Conservation (phyloP, 1,140 invertebrate species). For the Solenopsis fugax region DNA sequence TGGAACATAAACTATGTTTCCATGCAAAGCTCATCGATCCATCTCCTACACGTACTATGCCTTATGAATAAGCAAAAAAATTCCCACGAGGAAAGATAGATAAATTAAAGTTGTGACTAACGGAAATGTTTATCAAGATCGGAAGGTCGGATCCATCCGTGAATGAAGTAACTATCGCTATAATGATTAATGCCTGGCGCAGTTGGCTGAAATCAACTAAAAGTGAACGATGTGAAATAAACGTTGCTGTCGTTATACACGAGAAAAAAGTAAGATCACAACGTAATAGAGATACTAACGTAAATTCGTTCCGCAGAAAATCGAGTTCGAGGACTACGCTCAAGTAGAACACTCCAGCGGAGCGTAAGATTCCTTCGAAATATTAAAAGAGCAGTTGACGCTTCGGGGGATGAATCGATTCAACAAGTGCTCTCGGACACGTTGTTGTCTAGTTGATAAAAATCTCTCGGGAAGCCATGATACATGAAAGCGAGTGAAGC, state of each 20-base stretch:
- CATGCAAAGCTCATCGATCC: conserved; percentile 20
- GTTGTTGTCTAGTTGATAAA: background rate
- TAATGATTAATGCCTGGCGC: conserved; percentile 18
- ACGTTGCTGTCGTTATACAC: background rate
- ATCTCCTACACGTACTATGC: background rate
- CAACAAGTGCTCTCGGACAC: conserved; percentile 34
- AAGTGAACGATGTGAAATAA: conserved; percentile 8
- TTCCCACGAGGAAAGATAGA: background rate
- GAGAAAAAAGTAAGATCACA: background rate
- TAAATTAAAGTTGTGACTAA: background rate
- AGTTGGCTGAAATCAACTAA: background rate
- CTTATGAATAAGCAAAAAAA: conserved; percentile 29
- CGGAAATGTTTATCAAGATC: conserved; percentile 11
- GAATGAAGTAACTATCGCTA: background rate
- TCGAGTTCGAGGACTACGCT: background rate
- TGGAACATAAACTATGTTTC: conserved; percentile 15
- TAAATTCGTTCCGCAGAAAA: background rate
- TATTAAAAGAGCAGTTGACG: background rate
- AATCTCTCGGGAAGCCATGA: background rate
- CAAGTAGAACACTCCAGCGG: background rate
- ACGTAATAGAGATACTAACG: background rate
- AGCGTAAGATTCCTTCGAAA: background rate
- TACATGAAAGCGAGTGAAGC: background rate
- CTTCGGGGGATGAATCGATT: background rate
- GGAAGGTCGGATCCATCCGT: background rate